phyloP scores from a whole-genome alignment of 2,888 invertebrate species.

The Icerya purchasi region DNA sequence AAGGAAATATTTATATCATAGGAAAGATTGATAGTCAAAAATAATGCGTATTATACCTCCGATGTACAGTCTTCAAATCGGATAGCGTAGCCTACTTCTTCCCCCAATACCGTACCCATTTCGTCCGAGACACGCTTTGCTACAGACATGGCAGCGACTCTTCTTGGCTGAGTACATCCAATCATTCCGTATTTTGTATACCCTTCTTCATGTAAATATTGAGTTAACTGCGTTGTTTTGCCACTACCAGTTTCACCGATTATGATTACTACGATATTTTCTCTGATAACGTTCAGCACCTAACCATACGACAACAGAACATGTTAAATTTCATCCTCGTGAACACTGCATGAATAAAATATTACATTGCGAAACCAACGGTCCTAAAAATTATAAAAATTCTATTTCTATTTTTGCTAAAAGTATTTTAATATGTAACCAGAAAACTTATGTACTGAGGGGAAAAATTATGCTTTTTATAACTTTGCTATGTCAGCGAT shows the following conservation, averaged over 20 bases:
- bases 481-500: too few species aligned
- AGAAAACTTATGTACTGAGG: too few species aligned
- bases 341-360: too few species aligned
- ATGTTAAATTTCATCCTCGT: too few species aligned
- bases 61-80: slow-evolving; percentile 98
- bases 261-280: slow-evolving; percentile 85
- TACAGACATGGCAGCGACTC: slow-evolving; percentile 98
- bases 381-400: too few species aligned
- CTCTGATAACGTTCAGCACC: slow-evolving; percentile 68
- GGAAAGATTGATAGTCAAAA: background rate
- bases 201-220: slow-evolving; percentile 93
- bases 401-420: too few species aligned
- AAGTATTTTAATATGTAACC: too few species aligned
- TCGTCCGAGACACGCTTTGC: slow-evolving; percentile 98
- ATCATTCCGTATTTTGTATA: slow-evolving; percentile 81
- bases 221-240: slow-evolving; percentile 93
- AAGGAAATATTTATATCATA: background rate
- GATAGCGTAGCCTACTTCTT: slow-evolving; percentile 81
- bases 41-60: slow-evolving; percentile 34
- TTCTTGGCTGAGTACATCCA: slow-evolving; percentile 91
- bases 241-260: slow-evolving; percentile 90
- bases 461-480: too few species aligned
- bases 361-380: too few species aligned
- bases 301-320: slow-evolving; percentile 18
- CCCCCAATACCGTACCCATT: slow-evolving; percentile 65